Percentiles rank a stretch among this genome's conserved stretches.
phyloP scores from a whole-genome alignment of 1,140 invertebrate genomes.

The Ylistrum balloti region DNA sequence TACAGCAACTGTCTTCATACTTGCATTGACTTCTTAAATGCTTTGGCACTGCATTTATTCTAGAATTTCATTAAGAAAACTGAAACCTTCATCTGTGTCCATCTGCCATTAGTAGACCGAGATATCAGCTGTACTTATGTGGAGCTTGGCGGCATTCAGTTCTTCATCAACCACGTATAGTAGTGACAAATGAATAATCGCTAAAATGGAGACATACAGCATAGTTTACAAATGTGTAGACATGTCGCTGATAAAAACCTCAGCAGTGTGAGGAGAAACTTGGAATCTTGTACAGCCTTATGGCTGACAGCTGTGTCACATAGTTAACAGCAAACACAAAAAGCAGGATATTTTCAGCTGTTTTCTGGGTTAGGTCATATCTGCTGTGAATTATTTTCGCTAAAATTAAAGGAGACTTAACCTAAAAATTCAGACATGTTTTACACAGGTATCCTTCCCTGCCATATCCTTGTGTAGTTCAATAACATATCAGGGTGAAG shows the following conservation, averaged over 20 bases:
- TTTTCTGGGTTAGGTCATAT: neutral
- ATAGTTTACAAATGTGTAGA: slow-evolving; percentile 28
- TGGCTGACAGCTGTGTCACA: slow-evolving; percentile 11
- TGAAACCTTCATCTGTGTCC: neutral
- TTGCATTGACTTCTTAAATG: neutral
- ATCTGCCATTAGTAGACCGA: neutral
- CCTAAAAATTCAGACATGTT: neutral
- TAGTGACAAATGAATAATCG: slow-evolving; percentile 6
- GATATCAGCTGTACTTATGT: slow-evolving; percentile 1
- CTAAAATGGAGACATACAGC: neutral
- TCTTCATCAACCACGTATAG: neutral
- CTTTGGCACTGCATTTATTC: neutral
- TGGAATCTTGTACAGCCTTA: neutral
- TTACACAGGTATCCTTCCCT: neutral
- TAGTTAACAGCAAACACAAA: neutral
- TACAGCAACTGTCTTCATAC: neutral
- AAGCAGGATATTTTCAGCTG: neutral
- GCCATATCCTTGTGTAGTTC: neutral
- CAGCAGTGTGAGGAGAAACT: neutral
- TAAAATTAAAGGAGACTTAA: neutral
- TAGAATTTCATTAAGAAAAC: neutral
- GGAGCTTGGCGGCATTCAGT: neutral
- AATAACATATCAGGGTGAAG: neutral
- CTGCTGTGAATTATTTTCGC: neutral
- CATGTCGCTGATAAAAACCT: neutral